Percentiles rank a stretch among this genome's conserved stretches.
Evolutionary conservation across 2,888 invertebrate species (phyloP).

Genomic region (Andrena marginata): DNA sequence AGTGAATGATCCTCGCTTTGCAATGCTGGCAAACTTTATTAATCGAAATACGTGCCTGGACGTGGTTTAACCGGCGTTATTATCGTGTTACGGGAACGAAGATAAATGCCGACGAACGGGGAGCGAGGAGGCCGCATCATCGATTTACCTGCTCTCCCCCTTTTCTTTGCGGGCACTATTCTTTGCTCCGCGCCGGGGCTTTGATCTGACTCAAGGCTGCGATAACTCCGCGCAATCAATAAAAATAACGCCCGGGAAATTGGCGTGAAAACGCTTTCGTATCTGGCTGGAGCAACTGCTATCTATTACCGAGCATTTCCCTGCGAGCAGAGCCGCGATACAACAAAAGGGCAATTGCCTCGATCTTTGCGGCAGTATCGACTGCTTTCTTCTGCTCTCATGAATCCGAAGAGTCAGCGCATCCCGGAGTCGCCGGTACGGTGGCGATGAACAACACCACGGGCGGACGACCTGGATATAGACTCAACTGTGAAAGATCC

Average conservation of each 20-base stretch:
- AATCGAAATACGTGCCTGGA: slow-evolving; percentile 44
- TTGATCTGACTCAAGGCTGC: slow-evolving; percentile 21
- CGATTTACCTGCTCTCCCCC: slow-evolving; percentile 37
- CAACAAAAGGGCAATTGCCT: neutral
- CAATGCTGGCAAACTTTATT: slow-evolving; percentile 3
- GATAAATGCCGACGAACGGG: slow-evolving; percentile 32
- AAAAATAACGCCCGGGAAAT: slow-evolving; percentile 23
- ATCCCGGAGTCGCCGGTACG: slow-evolving; percentile 2
- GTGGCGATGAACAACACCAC: slow-evolving; percentile 49
- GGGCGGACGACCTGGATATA: slow-evolving; percentile 66
- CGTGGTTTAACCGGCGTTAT: slow-evolving; percentile 31
- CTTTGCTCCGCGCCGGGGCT: slow-evolving; percentile 20
- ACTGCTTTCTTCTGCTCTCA: slow-evolving; percentile 19
- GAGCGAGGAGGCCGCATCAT: slow-evolving; percentile 32
- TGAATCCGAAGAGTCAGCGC: neutral
- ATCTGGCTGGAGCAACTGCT: slow-evolving; percentile 16
- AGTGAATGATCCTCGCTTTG: too few relatives aligned
- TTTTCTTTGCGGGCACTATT: slow-evolving; percentile 10
- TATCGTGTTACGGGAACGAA: slow-evolving; percentile 32
- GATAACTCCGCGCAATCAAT: slow-evolving; percentile 25
- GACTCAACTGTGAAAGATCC: slow-evolving; percentile 58
- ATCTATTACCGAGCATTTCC: slow-evolving; percentile 7
- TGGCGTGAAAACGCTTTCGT: neutral
- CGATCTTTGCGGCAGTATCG: neutral
- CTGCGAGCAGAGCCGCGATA: neutral